Conservation (phyloP, 2,113 vertebrate species). For the Lophochroa leadbeateri region DNA sequence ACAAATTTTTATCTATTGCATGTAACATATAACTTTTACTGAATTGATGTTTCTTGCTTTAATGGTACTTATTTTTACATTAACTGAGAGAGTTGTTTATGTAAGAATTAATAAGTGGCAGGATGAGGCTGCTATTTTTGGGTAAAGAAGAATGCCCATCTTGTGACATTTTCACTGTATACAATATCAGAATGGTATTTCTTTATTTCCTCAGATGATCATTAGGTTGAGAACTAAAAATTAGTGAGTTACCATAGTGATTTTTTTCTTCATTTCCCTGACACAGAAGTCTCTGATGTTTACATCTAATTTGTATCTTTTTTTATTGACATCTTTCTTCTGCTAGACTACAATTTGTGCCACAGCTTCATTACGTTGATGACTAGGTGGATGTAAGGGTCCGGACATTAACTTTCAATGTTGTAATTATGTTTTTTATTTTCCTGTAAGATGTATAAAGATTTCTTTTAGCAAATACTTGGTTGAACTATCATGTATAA, state of each 20-base stretch:
- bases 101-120: background rate
- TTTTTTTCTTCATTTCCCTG: conserved; percentile 54
- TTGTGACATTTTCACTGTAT: background rate
- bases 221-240: conserved; percentile 50
- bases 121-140: background rate
- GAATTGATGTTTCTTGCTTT: background rate
- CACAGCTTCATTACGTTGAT: conserved; percentile 13
- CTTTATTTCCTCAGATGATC: conserved; percentile 32
- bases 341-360: background rate
- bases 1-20: background rate
- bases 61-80: background rate
- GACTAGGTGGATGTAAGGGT: background rate
- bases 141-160: background rate
- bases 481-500: background rate
- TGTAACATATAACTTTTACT: background rate
- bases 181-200: background rate
- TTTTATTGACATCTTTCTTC: background rate
- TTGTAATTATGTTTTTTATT: background rate
- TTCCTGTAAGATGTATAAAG: background rate
- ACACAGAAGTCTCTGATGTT: conserved; percentile 29
- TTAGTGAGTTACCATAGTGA: conserved; percentile 58
- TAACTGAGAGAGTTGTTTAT: background rate
- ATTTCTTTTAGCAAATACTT: conserved; percentile 36
- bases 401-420: conserved; percentile 36
- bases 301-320: conserved; percentile 31